Evolutionary conservation across 2,113 vertebrate species (phyloP).

Genomic region (Megaleporinus macrocephalus): DNA sequence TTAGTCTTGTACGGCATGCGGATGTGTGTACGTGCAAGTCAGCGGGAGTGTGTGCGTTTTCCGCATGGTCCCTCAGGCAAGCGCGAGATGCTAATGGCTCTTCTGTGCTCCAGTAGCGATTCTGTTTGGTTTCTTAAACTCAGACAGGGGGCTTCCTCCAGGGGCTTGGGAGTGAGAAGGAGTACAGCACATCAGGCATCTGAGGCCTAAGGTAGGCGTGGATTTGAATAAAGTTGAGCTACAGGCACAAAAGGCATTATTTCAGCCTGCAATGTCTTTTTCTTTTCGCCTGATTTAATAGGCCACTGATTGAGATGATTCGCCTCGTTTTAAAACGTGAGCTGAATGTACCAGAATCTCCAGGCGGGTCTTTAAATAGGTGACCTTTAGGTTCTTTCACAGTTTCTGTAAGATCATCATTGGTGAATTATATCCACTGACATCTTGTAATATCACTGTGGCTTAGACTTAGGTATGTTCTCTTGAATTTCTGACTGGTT

Average conservation of each 20-base stretch:
- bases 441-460: too few relatives aligned
- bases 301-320: background rate
- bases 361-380: background rate
- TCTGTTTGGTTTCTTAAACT: slow-evolving; percentile 44
- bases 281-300: background rate
- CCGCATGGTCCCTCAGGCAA: slow-evolving; percentile 39
- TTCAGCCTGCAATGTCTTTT: background rate
- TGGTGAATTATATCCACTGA: too few relatives aligned
- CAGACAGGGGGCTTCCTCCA: slow-evolving; percentile 23
- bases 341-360: background rate
- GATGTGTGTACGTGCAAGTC: slow-evolving; percentile 27
- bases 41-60: slow-evolving; percentile 21
- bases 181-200: slow-evolving; percentile 29
- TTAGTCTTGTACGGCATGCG: slow-evolving; percentile 23
- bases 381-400: background rate
- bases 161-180: slow-evolving; percentile 31
- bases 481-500: too few relatives aligned
- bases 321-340: background rate
- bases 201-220: background rate
- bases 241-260: background rate
- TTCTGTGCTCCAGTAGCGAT: slow-evolving; percentile 26
- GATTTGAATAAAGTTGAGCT: background rate
- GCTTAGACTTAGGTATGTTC: too few relatives aligned
- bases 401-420: too few relatives aligned
- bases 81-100: slow-evolving; percentile 34